These are phyloP conservation scores for Catostylus mosaicus DNA, from an alignment of 30 jellyfish, hydroid and myxozoan species.

Conservation along the genomic window DNA sequence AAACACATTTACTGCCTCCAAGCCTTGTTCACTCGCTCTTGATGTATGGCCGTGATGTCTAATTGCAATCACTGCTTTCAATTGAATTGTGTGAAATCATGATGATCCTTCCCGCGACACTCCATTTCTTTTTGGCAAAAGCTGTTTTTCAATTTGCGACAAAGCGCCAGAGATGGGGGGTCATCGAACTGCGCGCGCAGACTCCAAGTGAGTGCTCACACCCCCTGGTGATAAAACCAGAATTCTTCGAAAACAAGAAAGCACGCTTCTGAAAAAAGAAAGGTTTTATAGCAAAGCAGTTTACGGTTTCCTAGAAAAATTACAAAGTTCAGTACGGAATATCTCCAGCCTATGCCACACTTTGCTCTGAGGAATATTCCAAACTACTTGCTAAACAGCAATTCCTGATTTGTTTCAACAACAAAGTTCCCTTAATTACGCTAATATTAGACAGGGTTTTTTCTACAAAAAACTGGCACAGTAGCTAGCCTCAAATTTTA, in stretches of 20 bases:
- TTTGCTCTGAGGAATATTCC: too few species aligned
- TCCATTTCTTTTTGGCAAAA: not conserved
- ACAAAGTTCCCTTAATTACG: too few species aligned
- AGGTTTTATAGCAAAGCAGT: too few species aligned
- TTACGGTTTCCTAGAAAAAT: too few species aligned
- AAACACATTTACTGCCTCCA: not conserved
- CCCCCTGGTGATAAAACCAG: constrained; percentile 9
- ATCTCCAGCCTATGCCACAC: too few species aligned
- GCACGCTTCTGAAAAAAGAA: too few species aligned
- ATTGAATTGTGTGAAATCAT: too few species aligned
- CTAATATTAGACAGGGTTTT: not conserved
- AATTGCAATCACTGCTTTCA: too few species aligned
- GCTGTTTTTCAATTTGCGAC: constrained; percentile 36
- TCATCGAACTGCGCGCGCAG: constrained; percentile 33
- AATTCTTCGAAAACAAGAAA: too few species aligned
- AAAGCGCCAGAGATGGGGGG: constrained; percentile 22
- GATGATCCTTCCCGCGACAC: not conserved
- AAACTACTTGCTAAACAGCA: too few species aligned
- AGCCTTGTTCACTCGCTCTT: not conserved
- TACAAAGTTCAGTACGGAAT: too few species aligned
- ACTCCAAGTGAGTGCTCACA: not conserved
- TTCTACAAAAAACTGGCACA: not conserved
- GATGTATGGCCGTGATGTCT: not conserved
- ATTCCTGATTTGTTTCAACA: too few species aligned
- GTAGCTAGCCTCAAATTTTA: constrained; percentile 5